Evolutionary conservation across 1,140 invertebrate species (phyloP).

Genomic region (Ceratitis capitata): DNA sequence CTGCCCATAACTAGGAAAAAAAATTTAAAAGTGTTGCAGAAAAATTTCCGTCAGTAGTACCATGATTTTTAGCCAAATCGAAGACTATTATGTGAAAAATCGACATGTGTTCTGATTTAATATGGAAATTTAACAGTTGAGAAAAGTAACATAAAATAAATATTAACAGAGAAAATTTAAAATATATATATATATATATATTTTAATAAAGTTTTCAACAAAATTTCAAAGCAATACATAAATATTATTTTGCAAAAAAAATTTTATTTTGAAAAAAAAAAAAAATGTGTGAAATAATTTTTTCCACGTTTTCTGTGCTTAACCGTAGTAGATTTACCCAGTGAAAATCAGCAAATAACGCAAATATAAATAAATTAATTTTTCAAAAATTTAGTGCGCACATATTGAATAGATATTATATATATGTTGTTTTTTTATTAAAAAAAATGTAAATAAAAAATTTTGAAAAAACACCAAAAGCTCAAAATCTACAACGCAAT

Average conservation of each 20-base stretch:
- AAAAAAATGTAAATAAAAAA: constrained; percentile 2
- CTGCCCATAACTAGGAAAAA: too few relatives aligned
- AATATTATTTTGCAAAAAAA: background rate
- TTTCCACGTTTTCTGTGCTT: background rate
- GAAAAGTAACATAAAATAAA: too few relatives aligned
- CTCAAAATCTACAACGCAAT: background rate
- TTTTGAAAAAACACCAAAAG: background rate
- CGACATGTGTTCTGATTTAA: too few relatives aligned
- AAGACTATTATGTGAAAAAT: too few relatives aligned
- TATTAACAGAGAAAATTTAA: background rate
- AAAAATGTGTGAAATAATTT: too few relatives aligned
- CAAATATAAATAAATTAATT: background rate
- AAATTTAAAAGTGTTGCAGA: too few relatives aligned
- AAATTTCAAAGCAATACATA: background rate
- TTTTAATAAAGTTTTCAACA: too few relatives aligned
- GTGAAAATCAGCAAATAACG: background rate
- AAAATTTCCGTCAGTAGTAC: too few relatives aligned
- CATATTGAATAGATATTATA: background rate
- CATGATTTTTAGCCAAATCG: too few relatives aligned
- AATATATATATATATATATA: background rate
- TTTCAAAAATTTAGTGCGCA: background rate
- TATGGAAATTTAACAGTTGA: too few relatives aligned
- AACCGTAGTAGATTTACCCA: background rate
- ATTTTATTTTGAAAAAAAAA: background rate
- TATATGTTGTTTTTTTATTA: too few relatives aligned